Percentiles rank a stretch among this genome's conserved stretches.
These are phyloP conservation scores for Cephus spinipes DNA, from an alignment of 2,888 invertebrate genomes.

Conservation along the genomic window DNA sequence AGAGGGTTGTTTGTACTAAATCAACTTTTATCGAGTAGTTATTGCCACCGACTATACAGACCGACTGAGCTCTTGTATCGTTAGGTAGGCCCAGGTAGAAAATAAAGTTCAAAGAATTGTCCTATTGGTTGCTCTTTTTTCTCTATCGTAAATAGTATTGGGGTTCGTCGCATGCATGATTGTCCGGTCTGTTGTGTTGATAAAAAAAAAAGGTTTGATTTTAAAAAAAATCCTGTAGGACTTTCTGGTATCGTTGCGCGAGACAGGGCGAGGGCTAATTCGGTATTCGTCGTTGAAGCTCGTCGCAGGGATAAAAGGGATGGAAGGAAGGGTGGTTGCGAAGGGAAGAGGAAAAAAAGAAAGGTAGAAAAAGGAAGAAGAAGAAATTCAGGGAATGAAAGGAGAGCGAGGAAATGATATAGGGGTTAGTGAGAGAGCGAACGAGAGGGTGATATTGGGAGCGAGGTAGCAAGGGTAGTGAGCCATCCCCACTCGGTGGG, in stretches of 20 bases:
- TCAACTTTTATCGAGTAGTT: constrained; percentile 40
- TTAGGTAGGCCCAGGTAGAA: background rate
- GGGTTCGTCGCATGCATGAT: background rate
- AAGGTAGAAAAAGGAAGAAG: constrained; percentile 9
- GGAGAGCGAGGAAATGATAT: constrained; percentile 5
- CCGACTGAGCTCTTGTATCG: background rate
- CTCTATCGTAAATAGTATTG: background rate
- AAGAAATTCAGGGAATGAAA: constrained; percentile 11
- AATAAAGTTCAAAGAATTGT: background rate
- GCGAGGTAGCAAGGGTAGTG: constrained; percentile 22
- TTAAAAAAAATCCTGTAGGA: background rate
- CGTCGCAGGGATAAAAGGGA: constrained; percentile 23
- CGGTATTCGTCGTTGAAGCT: constrained; percentile 36
- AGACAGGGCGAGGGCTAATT: constrained; percentile 41
- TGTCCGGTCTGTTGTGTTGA: background rate
- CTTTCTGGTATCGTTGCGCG: background rate
- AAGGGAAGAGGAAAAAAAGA: constrained; percentile 26
- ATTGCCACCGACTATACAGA: constrained; percentile 14
- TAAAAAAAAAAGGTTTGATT: background rate
- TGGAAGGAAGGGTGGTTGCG: constrained; percentile 21
- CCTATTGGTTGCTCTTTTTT: background rate
- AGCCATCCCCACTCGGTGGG: constrained; percentile 46
- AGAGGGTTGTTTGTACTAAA: constrained; percentile 12
- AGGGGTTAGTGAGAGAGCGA: constrained; percentile 8
- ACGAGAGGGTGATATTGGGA: constrained; percentile 12